These are phyloP conservation scores for Metallyticus violacea DNA, from an alignment of 2,888 invertebrate genomes.

Conservation along the genomic window DNA sequence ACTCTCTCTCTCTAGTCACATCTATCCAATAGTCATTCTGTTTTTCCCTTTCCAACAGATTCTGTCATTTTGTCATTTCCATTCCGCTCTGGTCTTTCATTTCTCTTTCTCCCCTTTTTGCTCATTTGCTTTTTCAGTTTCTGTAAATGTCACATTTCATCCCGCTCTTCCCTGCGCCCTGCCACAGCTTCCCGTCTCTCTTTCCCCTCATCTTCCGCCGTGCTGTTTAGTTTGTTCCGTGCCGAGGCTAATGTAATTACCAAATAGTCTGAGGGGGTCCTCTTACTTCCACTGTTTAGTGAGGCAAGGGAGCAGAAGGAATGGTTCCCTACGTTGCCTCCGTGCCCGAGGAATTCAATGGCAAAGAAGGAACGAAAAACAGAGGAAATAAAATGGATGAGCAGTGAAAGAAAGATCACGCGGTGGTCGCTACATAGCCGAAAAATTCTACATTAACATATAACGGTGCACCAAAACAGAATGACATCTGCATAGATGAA, in stretches of 20 bases:
- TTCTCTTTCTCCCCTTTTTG: not conserved
- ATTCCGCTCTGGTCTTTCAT: not conserved
- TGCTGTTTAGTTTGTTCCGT: not conserved
- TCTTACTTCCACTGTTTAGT: not conserved
- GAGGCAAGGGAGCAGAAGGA: not conserved
- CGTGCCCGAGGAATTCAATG: not conserved
- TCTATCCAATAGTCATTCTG: not conserved
- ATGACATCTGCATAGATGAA: not conserved
- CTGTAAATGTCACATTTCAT: constrained; percentile 6
- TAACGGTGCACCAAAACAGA: not conserved
- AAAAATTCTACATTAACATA: not conserved
- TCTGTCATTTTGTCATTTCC: not conserved
- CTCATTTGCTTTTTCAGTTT: not conserved
- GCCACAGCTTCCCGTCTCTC: not conserved
- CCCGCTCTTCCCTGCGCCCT: not conserved
- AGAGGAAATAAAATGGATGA: not conserved
- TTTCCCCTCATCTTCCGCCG: not conserved
- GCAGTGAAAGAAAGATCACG: not conserved
- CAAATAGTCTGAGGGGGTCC: not conserved
- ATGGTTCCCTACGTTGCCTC: not conserved
- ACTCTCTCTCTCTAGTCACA: not conserved
- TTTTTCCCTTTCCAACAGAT: not conserved
- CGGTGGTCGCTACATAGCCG: not conserved
- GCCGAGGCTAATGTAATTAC: not conserved
- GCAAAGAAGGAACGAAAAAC: not conserved